Evolutionary conservation across 1,140 invertebrate genomes (phyloP), one percentile per base, ranked within the genome.

Genomic region (Diorhabda sublineata): DNA sequence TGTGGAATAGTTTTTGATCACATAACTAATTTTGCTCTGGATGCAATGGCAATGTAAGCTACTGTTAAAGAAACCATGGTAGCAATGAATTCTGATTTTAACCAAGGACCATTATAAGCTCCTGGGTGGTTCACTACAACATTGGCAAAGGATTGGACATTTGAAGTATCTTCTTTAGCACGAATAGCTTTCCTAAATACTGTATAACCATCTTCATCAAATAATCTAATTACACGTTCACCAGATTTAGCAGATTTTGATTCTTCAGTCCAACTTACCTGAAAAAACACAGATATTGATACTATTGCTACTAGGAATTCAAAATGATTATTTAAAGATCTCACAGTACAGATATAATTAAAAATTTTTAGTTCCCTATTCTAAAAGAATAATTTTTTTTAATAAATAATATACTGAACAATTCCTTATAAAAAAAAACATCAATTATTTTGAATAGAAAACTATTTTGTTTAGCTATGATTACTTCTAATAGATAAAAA

Each of bases 231-330:
- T 62, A 85, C 84, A 73, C 94, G 91, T 61, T 90, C 88, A 47
- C 95, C 95, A 65, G 91, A 89, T 58, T 86, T 86, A 0, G 93
- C 89, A 75, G 90, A 91, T 52, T 91, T 89, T 5, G 91, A 85
- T 69, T 96, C 94, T 80, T 96, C 92, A 61, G 91, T 92, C 92
- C 94, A 97, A 73, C 94, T 97, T 9, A 98, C 89, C 92, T 97
- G 9, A 26, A n/a, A 60, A 42, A 60, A 3, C 8, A 52, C 47
- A 52, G 26, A 26, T 26, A 1, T 26, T 26, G 26, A 26, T 26
- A 26, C 26, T 26, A 26, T 26, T 26, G 26, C 26, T 26, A 26
- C 26, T 26, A 26, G 26, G 26, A 26, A 26, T 26, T 26, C 26
- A 26, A 26, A 26, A 26, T 26, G 26, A 26, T 26, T 26, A 26